Evolutionary conservation across 2,888 invertebrate species (phyloP), one percentile per base, ranked within the genome.

Genomic region (Meta bourneti): DNA sequence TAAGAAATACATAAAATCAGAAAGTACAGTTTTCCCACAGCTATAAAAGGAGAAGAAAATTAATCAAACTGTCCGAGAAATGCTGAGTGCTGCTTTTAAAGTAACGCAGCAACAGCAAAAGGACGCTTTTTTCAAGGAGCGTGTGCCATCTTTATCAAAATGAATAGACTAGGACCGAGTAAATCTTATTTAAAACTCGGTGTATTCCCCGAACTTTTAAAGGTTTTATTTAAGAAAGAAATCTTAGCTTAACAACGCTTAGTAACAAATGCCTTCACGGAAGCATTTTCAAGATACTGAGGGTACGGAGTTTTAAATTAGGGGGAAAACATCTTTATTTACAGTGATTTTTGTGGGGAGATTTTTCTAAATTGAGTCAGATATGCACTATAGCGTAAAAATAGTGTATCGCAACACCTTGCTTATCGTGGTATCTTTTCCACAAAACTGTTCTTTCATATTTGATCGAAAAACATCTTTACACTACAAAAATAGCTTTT

Each of bases 141-240:
- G 34, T 7, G 20, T 86, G 80, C 48, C 80, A 51, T 80, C 87
- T 87, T 87, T 87, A 87, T 87, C 72, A 87, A 87, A 87, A 87
- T 87, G 72, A 87, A 87, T 87, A 87, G 79, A 48, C 34, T 70
- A 16, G 51, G 20, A 34, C n/a, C 19, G 48, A 80, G 80, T 87
- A 87, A 87, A 87, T 87, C 80, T 87, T 80, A 79, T 87, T 87
- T 87, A 87, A 87, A 87, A 80, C 80, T 84, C 20, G 52, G 52
- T 84, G 52, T 49, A 34, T 84, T 81, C 81, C 13, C 70, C 20
- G 20, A 81, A 49, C 48, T 70, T 85, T 84, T 78, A n/a, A 48
- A 69, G 77, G 20, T 85, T 85, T 48, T 77, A 48, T 78, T 77
- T 19, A 7, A 11, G 20, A 80, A 72, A 54, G 61, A 78, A 85